A percentile compares a stretch with the other conserved stretches of the same genome.
phyloP scores from a whole-genome alignment of 2,888 invertebrate genomes.

The Himalopsyche japonica region DNA sequence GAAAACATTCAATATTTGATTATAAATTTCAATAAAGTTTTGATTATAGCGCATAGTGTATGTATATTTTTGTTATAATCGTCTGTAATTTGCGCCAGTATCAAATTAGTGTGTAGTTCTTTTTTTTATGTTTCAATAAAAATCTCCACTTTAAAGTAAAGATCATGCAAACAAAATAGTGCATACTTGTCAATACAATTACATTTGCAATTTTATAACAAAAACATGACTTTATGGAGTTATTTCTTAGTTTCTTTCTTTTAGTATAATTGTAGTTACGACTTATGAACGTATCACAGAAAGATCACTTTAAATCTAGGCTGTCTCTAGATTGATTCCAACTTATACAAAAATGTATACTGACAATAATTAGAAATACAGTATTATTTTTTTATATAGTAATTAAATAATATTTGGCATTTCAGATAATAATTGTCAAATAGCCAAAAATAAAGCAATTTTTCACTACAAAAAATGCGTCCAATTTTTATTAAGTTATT shows the following conservation, averaged over 20 bases:
- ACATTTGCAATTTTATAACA: not conserved
- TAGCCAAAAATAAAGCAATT: too few relatives aligned
- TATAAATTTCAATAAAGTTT: not conserved
- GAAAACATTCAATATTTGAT: not conserved
- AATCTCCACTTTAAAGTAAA: not conserved
- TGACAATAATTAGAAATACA: too few relatives aligned
- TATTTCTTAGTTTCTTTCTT: not conserved
- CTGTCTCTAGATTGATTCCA: conserved; percentile 3
- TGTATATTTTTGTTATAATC: not conserved
- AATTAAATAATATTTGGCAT: too few relatives aligned
- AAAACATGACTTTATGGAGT: not conserved
- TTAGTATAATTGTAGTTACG: not conserved
- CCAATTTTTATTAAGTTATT: too few relatives aligned
- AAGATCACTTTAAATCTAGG: conserved; percentile 32
- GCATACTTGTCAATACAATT: not conserved
- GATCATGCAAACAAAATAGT: not conserved
- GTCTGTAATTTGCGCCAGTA: not conserved
- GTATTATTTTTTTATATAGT: too few relatives aligned
- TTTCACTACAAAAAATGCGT: too few relatives aligned
- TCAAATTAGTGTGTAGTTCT: too few relatives aligned
- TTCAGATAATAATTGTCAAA: too few relatives aligned
- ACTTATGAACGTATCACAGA: conserved; percentile 28
- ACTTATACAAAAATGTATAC: not conserved
- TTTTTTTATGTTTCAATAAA: not conserved
- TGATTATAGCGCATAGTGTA: not conserved